Evolutionary conservation across 2,888 invertebrate genomes (phyloP).

Genomic region (Leptopilina myrica): DNA sequence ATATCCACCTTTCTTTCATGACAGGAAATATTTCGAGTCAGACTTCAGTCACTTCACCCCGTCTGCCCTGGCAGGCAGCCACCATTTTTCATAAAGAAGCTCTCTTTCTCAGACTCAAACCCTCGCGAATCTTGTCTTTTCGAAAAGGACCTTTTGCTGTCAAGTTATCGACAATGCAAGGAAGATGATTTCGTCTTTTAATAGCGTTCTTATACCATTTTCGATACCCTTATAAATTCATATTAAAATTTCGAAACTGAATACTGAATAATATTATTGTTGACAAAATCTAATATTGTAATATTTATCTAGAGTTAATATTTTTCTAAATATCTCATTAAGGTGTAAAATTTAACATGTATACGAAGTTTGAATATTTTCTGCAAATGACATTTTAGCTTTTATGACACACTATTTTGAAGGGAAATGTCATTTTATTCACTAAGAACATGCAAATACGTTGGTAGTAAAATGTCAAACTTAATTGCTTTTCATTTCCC

Average conservation of each 20-base stretch:
- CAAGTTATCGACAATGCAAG: slow-evolving; percentile 53
- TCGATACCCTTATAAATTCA: neutral
- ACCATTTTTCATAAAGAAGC: slow-evolving; percentile 54
- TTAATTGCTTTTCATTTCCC: neutral
- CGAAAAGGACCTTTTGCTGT: slow-evolving; percentile 40
- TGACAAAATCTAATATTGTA: no score
- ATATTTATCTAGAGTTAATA: no score
- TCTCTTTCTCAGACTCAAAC: neutral
- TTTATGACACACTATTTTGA: slow-evolving; percentile 9
- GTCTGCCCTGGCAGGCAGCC: slow-evolving; percentile 48
- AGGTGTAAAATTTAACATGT: no score
- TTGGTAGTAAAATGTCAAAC: slow-evolving; percentile 20
- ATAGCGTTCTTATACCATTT: neutral
- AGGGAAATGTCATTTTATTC: slow-evolving; percentile 5
- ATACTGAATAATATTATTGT: neutral
- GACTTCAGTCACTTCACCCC: slow-evolving; percentile 32
- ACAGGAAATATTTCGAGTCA: slow-evolving; percentile 30
- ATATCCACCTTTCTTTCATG: slow-evolving; percentile 18
- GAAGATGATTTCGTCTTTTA: slow-evolving; percentile 48
- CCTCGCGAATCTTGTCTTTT: slow-evolving; percentile 16
- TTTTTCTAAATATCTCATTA: no score
- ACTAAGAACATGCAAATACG: slow-evolving; percentile 6
- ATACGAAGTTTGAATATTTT: neutral
- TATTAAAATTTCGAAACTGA: neutral
- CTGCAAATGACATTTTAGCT: slow-evolving; percentile 13